These are phyloP conservation scores for Dermatemys mawii DNA, from an alignment of 2,113 vertebrate genomes.

Conservation along the genomic window DNA sequence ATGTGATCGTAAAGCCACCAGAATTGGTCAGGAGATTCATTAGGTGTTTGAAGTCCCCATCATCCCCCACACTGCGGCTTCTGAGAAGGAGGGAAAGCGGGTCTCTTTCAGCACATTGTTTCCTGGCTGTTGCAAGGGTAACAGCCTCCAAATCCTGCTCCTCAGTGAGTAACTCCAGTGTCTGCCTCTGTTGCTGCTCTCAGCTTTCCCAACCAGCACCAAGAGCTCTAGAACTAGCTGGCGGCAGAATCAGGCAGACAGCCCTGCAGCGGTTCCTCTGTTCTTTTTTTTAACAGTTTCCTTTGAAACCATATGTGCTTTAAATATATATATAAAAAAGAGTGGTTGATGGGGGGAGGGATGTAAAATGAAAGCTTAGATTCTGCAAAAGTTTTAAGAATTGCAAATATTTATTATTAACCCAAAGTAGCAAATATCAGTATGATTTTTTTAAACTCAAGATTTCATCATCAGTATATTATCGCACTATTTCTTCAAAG, in stretches of 20 bases:
- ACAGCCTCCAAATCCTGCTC: neutral
- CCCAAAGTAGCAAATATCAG: neutral
- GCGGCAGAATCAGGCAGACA: neutral
- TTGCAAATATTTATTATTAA: neutral
- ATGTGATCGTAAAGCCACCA: neutral
- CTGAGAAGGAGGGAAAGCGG: neutral
- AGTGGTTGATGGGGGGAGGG: neutral
- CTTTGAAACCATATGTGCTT: neutral
- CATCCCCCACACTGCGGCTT: neutral
- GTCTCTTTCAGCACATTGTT: neutral
- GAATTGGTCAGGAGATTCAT: neutral
- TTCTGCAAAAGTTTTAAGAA: neutral
- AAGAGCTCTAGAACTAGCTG: neutral
- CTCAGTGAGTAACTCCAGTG: neutral
- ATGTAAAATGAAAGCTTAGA: neutral
- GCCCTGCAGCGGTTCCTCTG: neutral
- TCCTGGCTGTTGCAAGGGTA: neutral
- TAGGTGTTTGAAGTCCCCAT: neutral
- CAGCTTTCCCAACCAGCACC: neutral
- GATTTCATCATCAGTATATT: neutral
- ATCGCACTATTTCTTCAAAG: neutral
- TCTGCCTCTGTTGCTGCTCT: neutral
- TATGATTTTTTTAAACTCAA: neutral
- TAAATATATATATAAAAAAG: neutral
- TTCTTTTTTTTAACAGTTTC: neutral